Evolutionary conservation across 2,888 invertebrate genomes (phyloP).

Genomic region (Pseudoips prasinana): DNA sequence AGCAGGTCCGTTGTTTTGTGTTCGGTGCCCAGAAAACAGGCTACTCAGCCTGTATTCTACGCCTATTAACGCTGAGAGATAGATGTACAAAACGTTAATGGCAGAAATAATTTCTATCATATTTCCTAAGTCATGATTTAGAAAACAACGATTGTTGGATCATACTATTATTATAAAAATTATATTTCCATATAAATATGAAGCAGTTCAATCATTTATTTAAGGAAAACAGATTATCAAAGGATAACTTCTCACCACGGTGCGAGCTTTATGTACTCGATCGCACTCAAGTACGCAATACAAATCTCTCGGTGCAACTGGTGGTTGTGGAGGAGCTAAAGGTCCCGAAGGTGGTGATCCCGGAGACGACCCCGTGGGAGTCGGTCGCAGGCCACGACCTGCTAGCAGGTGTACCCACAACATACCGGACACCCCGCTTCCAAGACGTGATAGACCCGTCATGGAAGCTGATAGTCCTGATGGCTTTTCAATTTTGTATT

Average conservation of each 20-base stretch:
- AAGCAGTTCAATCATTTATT: too few species aligned
- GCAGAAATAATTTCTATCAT: too few species aligned
- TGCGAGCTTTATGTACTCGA: slow-evolving; percentile 96
- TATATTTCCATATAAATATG: too few species aligned
- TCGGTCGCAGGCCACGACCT: slow-evolving; percentile 91
- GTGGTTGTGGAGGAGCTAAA: slow-evolving; percentile 71
- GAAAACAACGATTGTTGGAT: too few species aligned
- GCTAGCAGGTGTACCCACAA: slow-evolving; percentile 95
- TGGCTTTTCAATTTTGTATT: slow-evolving; percentile 93
- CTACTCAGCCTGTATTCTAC: too few species aligned
- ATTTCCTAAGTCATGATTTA: too few species aligned
- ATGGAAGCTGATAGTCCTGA: slow-evolving; percentile 83
- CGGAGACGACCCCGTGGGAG: slow-evolving; percentile 85
- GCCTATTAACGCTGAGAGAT: too few species aligned
- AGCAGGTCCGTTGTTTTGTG: too few species aligned
- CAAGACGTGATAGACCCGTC: slow-evolving; percentile 74
- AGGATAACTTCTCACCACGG: slow-evolving; percentile 91
- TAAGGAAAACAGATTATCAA: too few species aligned
- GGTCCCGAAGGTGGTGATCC: slow-evolving; percentile 86
- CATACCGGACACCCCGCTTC: slow-evolving; percentile 89
- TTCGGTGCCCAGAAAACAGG: too few species aligned
- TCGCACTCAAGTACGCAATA: slow-evolving; percentile 99
- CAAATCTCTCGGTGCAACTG: slow-evolving; percentile 87
- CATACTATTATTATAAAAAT: too few species aligned
- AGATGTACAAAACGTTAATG: too few species aligned